A percentile compares a stretch with the other conserved stretches of the same genome.
These are phyloP conservation scores for Theretra japonica DNA, from an alignment of 2,888 invertebrate species.

Conservation along the genomic window DNA sequence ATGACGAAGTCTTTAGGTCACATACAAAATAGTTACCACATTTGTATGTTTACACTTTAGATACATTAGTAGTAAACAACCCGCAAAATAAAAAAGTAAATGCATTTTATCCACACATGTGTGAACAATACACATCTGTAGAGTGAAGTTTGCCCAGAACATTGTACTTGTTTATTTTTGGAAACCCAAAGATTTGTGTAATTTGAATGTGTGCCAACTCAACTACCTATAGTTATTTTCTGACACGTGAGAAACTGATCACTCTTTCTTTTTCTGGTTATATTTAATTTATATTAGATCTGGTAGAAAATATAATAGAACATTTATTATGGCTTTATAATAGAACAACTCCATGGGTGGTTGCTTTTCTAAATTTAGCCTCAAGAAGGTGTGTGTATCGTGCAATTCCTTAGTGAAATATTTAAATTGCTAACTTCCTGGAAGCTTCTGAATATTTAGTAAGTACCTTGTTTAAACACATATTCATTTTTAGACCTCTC, in stretches of 20 bases:
- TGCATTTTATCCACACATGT: slow-evolving; percentile 7
- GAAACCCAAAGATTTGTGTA: slow-evolving; percentile 62
- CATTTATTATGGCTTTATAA: slow-evolving; percentile 33
- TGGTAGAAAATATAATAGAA: slow-evolving; percentile 32
- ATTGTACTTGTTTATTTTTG: slow-evolving; percentile 71
- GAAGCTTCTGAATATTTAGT: slow-evolving; percentile 21
- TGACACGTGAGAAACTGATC: slow-evolving; percentile 28
- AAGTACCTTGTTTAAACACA: slow-evolving; percentile 21
- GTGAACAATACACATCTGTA: slow-evolving; percentile 33
- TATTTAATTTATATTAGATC: slow-evolving; percentile 29
- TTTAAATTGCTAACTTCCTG: background rate
- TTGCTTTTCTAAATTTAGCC: slow-evolving; percentile 79
- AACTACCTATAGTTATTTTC: slow-evolving; percentile 30
- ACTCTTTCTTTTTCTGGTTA: slow-evolving; percentile 29
- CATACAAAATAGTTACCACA: background rate
- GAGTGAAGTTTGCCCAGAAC: slow-evolving; percentile 66
- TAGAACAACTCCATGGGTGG: slow-evolving; percentile 70
- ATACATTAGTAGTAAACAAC: background rate
- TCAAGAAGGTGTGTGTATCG: slow-evolving; percentile 68
- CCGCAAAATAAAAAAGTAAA: background rate
- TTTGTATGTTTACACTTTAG: background rate
- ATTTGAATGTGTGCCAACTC: slow-evolving; percentile 74
- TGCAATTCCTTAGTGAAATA: slow-evolving; percentile 4
- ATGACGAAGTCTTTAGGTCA: too few relatives aligned
- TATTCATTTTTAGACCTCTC: slow-evolving; percentile 72